Conservation (phyloP, 2,888 invertebrate genomes). For the Drosophila diplacantha region DNA sequence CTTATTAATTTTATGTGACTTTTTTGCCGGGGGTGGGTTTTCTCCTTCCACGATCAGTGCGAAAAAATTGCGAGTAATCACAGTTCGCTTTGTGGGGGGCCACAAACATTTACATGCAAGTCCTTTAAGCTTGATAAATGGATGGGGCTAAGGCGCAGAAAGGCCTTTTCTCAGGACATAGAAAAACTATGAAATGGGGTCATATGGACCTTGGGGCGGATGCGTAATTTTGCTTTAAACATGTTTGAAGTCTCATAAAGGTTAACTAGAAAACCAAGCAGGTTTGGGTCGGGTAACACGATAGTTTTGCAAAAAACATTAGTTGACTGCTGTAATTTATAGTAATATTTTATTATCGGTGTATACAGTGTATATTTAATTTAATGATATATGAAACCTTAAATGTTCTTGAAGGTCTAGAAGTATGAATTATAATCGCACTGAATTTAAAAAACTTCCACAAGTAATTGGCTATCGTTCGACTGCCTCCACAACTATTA, state of each 20-base stretch:
- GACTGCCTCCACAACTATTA: background rate
- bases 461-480: background rate
- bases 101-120: slow-evolving; percentile 59
- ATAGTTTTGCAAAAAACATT: background rate
- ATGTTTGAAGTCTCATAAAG: background rate
- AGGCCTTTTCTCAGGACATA: slow-evolving; percentile 8
- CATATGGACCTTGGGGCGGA: slow-evolving; percentile 12
- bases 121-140: slow-evolving; percentile 74
- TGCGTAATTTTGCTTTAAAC: slow-evolving; percentile 2
- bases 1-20: slow-evolving; percentile 72
- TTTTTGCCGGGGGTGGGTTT: slow-evolving; percentile 35
- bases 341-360: background rate
- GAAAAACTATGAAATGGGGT: slow-evolving; percentile 9
- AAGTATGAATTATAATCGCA: background rate
- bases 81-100: slow-evolving; percentile 34
- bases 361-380: too few relatives aligned
- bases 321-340: background rate
- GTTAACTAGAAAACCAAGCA: background rate
- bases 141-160: slow-evolving; percentile 28
- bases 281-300: background rate
- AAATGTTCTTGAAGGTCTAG: background rate
- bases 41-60: slow-evolving; percentile 26
- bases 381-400: background rate
- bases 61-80: slow-evolving; percentile 57
- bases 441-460: background rate